Conservation (phyloP, 2,113 vertebrate genomes). For the Hippocampus zosterae region DNA sequence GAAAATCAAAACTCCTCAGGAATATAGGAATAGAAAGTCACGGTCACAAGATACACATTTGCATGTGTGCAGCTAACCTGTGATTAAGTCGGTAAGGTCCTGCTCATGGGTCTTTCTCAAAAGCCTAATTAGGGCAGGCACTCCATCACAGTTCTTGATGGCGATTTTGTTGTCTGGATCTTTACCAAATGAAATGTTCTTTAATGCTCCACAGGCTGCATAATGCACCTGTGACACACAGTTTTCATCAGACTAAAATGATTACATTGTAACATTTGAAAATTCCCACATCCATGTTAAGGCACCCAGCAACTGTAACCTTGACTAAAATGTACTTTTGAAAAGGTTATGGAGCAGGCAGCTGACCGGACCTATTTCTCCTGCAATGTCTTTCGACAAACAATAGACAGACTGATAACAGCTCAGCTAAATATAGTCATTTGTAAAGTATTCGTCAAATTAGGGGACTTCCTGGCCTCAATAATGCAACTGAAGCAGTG, state of each 20-base stretch:
- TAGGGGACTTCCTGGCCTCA: conserved; percentile 22
- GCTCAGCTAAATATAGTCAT: background rate
- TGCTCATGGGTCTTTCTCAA: conserved; percentile 86
- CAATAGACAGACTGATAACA: conserved; percentile 27
- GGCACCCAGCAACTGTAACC: background rate
- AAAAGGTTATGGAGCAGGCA: background rate
- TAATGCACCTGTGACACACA: conserved; percentile 70
- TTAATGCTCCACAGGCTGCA: conserved; percentile 90
- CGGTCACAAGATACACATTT: background rate
- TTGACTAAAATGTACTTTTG: background rate
- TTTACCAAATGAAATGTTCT: conserved; percentile 92
- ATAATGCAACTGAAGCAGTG: conserved; percentile 45
- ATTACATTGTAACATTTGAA: background rate
- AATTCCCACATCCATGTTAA: background rate
- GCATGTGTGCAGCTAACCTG: conserved; percentile 70
- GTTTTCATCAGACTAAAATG: background rate
- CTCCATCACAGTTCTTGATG: conserved; percentile 95
- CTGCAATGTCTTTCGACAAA: background rate
- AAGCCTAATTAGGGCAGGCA: conserved; percentile 83
- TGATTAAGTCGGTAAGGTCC: conserved; percentile 91
- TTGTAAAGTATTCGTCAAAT: conserved; percentile 10
- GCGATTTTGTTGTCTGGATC: conserved; percentile 94
- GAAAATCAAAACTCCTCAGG: background rate
- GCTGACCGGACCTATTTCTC: background rate
- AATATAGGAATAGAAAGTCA: background rate